These are phyloP conservation scores for Acutogordius australiensis DNA, from an alignment of 2,888 invertebrate species.

Conservation along the genomic window DNA sequence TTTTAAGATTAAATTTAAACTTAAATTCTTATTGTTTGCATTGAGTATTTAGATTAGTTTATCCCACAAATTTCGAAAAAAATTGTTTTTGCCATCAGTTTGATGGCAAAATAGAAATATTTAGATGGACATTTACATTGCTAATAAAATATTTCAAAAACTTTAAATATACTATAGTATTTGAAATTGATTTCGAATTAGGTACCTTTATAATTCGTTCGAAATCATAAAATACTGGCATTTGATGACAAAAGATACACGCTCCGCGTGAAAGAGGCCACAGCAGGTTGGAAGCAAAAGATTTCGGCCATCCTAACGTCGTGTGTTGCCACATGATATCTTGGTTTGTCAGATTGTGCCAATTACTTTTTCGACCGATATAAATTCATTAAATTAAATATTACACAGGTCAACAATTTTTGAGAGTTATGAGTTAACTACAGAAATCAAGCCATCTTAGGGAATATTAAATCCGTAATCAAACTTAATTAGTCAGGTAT, in stretches of 20 bases:
- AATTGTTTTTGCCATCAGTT: not conserved
- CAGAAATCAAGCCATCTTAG: too few species aligned
- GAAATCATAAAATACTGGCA: not conserved
- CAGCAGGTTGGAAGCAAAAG: not conserved
- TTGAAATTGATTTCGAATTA: too few species aligned
- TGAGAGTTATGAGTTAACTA: too few species aligned
- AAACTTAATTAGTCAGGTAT: too few species aligned
- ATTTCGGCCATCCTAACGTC: conserved; percentile 9
- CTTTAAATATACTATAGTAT: too few species aligned
- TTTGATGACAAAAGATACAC: not conserved
- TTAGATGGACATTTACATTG: not conserved
- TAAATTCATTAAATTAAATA: too few species aligned
- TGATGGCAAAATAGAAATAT: not conserved
- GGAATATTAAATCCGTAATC: too few species aligned
- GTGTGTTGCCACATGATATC: conserved; percentile 5
- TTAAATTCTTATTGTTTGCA: not conserved
- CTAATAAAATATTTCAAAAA: not conserved
- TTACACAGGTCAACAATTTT: too few species aligned
- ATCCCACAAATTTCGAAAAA: too few species aligned
- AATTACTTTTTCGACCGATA: too few species aligned
- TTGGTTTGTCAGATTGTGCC: not conserved
- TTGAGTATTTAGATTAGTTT: not conserved
- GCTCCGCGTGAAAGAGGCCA: conserved; percentile 2
- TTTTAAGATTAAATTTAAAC: not conserved
- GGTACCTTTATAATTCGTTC: conserved; percentile 1